Conservation (phyloP, 2,797 vertebrate genomes). For the Strix occidentalis region DNA sequence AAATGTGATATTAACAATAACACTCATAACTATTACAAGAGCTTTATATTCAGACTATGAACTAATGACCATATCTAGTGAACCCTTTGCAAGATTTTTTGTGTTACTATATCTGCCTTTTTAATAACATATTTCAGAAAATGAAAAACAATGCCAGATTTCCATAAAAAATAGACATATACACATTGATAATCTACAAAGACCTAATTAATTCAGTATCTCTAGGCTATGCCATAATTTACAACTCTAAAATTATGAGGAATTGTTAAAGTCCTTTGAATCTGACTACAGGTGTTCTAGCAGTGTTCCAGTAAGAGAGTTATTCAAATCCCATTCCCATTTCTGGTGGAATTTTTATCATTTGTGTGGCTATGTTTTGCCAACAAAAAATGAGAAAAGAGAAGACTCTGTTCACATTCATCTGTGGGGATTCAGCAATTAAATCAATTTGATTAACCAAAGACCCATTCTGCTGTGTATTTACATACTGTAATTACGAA, state of each 20-base stretch:
- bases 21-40: not conserved
- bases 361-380: conserved; percentile 66
- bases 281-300: conserved; percentile 53
- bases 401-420: conserved; percentile 72
- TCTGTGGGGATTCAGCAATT: conserved; percentile 74
- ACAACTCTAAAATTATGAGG: conserved; percentile 12
- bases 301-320: not conserved
- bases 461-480: conserved; percentile 76
- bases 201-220: conserved; percentile 41
- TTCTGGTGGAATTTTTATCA: conserved; percentile 61
- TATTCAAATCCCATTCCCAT: conserved; percentile 40
- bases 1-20: conserved; percentile 5
- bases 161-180: conserved; percentile 1
- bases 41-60: not conserved
- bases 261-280: conserved; percentile 49
- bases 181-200: conserved; percentile 25
- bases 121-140: conserved; percentile 1
- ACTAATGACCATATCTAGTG: not conserved
- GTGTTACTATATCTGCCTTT: not conserved
- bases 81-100: not conserved
- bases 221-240: conserved; percentile 23
- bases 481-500: conserved; percentile 75
- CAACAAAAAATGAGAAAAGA: conserved; percentile 69
- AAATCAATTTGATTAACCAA: conserved; percentile 78
- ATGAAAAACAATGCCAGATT: conserved; percentile 41